Evolutionary conservation across 2,113 vertebrate genomes (phyloP).

Genomic region (Rhadina sibilatrix): DNA sequence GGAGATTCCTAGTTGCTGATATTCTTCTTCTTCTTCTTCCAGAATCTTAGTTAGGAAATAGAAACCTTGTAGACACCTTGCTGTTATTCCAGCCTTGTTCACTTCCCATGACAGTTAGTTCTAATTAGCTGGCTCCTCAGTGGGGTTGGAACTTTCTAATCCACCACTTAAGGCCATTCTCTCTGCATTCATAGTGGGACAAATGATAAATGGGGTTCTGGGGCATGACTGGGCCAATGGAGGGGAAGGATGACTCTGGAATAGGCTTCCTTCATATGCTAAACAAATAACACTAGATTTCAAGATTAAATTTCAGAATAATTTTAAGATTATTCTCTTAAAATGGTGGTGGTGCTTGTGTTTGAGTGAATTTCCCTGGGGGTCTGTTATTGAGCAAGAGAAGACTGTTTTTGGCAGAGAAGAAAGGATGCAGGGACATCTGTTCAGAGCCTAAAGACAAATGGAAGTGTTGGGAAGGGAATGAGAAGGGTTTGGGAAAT

Average conservation of each 20-base stretch:
- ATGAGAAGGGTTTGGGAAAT: background rate
- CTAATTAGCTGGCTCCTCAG: background rate
- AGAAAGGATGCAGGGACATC: background rate
- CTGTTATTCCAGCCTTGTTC: background rate
- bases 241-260: background rate
- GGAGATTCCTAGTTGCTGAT: background rate
- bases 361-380: background rate
- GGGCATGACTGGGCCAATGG: background rate
- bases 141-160: background rate
- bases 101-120: background rate
- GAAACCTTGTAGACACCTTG: background rate
- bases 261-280: background rate
- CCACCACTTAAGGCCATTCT: background rate
- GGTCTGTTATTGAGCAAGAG: background rate
- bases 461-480: background rate
- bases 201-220: background rate
- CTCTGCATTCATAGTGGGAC: background rate
- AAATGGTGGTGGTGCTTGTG: background rate
- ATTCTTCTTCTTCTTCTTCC: background rate
- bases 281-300: background rate
- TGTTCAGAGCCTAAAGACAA: background rate
- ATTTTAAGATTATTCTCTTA: background rate
- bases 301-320: background rate
- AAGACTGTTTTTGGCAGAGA: background rate
- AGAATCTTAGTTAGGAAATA: background rate